A percentile compares a stretch with the other conserved stretches of the same genome.
phyloP scores from a whole-genome alignment of 2,113 vertebrate genomes.

The Boleophthalmus pectinirostris region DNA sequence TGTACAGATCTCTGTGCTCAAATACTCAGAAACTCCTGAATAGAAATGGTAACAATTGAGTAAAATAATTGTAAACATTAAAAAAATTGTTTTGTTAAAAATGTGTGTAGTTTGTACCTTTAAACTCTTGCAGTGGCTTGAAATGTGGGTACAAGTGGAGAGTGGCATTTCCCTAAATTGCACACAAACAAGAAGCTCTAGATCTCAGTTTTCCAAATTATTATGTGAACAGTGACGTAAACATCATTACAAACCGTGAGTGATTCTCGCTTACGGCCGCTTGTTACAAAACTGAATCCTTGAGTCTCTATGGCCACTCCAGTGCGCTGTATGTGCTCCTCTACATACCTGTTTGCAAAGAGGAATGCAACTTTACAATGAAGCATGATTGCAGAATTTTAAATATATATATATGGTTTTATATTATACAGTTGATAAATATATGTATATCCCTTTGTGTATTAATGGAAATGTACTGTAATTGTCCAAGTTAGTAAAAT shows the following conservation, averaged over 20 bases:
- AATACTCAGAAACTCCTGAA: constrained; percentile 81
- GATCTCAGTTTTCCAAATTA: neutral
- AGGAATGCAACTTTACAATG: neutral
- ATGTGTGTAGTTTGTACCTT: constrained; percentile 66
- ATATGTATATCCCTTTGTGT: no score
- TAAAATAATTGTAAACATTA: no score
- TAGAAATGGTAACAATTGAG: neutral
- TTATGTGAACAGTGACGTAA: neutral
- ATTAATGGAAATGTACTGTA: no score
- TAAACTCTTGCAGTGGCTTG: constrained; percentile 81
- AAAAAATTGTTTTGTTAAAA: no score
- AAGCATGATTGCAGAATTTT: neutral
- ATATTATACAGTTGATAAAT: no score
- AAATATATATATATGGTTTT: no score
- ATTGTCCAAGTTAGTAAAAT: no score
- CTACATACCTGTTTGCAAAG: constrained; percentile 77
- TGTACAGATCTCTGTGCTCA: constrained; percentile 84
- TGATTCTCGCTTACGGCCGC: constrained; percentile 84
- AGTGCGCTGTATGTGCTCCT: constrained; percentile 86
- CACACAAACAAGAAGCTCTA: neutral
- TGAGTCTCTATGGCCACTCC: constrained; percentile 87
- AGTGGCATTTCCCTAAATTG: constrained; percentile 81
- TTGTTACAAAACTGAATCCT: constrained; percentile 85
- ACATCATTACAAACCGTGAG: constrained; percentile 76
- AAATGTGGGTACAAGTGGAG: constrained; percentile 85